These are phyloP conservation scores for Dufourea novaeangliae DNA, from an alignment of 1,140 invertebrate genomes.

Conservation along the genomic window DNA sequence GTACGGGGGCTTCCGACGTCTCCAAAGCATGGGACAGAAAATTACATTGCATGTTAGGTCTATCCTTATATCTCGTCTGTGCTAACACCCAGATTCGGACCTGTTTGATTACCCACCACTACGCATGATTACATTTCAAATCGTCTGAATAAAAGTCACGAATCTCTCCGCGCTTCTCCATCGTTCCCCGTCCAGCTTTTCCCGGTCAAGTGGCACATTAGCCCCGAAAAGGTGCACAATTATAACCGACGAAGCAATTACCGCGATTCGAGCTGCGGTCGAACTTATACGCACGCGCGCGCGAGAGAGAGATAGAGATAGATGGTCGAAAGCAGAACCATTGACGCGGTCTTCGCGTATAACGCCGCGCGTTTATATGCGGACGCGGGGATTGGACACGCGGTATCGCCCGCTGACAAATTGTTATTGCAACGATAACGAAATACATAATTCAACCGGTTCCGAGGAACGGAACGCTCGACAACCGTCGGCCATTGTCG, in stretches of 20 bases:
- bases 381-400: neutral
- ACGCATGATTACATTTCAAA: too few species aligned
- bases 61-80: too few species aligned
- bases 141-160: too few species aligned
- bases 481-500: conserved; percentile 39
- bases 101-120: too few species aligned
- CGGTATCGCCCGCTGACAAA: conserved; percentile 51
- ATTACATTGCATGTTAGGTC: too few species aligned
- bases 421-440: conserved; percentile 60
- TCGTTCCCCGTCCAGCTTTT: too few species aligned
- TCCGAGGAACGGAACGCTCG: conserved; percentile 19
- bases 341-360: conserved; percentile 7
- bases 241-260: conserved; percentile 76
- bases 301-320: too few species aligned
- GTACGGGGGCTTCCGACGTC: too few species aligned
- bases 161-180: too few species aligned
- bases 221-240: conserved; percentile 75
- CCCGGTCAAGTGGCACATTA: too few species aligned
- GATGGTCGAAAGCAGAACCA: conserved; percentile 40
- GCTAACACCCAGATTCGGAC: too few species aligned
- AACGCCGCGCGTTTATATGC: conserved; percentile 12
- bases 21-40: too few species aligned
- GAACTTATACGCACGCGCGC: conserved; percentile 67
- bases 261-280: conserved; percentile 67
- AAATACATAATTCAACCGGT: conserved; percentile 59